Conservation (phyloP, 2,888 invertebrate species). For the Panopea generosa region DNA sequence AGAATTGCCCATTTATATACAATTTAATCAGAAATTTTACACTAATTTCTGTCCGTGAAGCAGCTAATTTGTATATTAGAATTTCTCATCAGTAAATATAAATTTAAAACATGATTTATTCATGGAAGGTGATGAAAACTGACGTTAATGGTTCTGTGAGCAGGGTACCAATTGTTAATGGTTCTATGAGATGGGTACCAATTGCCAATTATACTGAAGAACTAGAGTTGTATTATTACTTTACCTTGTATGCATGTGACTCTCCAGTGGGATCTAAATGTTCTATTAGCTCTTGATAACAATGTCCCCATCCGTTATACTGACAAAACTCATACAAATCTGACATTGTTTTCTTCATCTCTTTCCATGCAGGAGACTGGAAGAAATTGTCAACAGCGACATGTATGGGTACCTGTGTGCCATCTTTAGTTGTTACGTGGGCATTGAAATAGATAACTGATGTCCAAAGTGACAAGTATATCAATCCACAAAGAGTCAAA, state of each 20-base stretch:
- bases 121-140: no score
- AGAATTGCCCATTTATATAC: no score
- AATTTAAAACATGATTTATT: no score
- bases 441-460: conserved; percentile 49
- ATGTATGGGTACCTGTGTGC: conserved; percentile 85
- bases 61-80: no score
- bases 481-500: conserved; percentile 28
- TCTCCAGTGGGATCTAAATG: conserved; percentile 96
- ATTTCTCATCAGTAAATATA: no score
- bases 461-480: conserved; percentile 47
- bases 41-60: no score
- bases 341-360: conserved; percentile 88
- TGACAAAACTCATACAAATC: conserved; percentile 92
- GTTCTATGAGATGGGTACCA: no score
- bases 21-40: no score
- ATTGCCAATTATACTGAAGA: no score
- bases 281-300: conserved; percentile 94
- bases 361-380: conserved; percentile 91
- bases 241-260: conserved; percentile 89
- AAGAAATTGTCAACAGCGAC: conserved; percentile 96
- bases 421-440: conserved; percentile 48
- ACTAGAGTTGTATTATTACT: no score
- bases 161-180: no score
- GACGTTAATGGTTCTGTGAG: no score
- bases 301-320: conserved; percentile 94